A percentile compares a stretch with the other conserved stretches of the same genome.
Conservation (phyloP, 2,888 invertebrate genomes). For the Lypha dubia region DNA sequence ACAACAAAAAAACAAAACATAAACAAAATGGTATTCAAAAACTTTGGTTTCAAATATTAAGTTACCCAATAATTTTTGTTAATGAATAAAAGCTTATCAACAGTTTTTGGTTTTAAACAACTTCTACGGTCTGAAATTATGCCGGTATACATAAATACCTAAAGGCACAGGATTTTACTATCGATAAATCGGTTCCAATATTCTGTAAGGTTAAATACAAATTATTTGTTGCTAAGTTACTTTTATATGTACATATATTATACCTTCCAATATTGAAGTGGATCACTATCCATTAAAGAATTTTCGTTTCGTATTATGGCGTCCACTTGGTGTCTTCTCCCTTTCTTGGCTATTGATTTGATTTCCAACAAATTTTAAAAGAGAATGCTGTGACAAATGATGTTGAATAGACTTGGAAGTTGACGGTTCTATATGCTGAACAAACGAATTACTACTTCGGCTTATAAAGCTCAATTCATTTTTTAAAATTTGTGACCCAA, state of each 20-base stretch:
- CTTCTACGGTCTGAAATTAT: slow-evolving; percentile 42
- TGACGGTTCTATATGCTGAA: slow-evolving; percentile 10
- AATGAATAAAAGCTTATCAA: not conserved
- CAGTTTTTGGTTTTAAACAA: slow-evolving; percentile 29
- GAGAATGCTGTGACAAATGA: not conserved
- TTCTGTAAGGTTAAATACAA: slow-evolving; percentile 11
- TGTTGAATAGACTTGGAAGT: slow-evolving; percentile 9
- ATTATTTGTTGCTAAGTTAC: not conserved
- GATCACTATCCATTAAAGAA: slow-evolving; percentile 2
- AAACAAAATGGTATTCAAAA: not conserved
- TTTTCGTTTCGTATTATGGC: slow-evolving; percentile 36
- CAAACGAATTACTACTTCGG: not conserved
- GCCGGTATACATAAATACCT: slow-evolving; percentile 42
- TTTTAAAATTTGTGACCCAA: slow-evolving; percentile 21
- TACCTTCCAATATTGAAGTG: slow-evolving; percentile 35
- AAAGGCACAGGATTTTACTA: slow-evolving; percentile 20
- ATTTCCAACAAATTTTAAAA: slow-evolving; percentile 25
- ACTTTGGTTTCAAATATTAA: not conserved
- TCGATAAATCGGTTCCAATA: not conserved
- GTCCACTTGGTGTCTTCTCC: slow-evolving; percentile 26
- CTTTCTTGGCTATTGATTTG: slow-evolving; percentile 23
- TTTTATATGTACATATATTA: not conserved
- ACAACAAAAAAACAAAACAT: not conserved
- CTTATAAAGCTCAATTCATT: slow-evolving; percentile 20
- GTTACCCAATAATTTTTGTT: slow-evolving; percentile 14